These are phyloP conservation scores for Phaetusa simplex DNA, from an alignment of 2,113 vertebrate genomes.

Conservation along the genomic window DNA sequence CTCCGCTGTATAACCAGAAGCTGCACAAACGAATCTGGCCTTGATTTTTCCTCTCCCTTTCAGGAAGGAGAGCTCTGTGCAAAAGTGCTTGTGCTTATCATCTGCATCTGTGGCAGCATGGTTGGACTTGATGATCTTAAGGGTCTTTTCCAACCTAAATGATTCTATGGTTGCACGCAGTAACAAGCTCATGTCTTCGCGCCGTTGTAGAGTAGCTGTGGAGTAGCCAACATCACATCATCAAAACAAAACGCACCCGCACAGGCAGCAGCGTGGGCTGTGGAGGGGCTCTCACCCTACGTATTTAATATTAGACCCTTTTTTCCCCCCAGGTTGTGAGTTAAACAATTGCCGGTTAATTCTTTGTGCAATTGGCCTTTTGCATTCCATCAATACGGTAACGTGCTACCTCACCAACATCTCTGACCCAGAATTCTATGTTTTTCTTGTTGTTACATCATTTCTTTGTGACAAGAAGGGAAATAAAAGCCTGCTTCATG, in stretches of 20 bases:
- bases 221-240: not conserved
- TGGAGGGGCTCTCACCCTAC: not conserved
- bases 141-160: not conserved
- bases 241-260: not conserved
- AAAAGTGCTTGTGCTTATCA: not conserved
- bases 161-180: not conserved
- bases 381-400: not conserved
- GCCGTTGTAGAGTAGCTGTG: not conserved
- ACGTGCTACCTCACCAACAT: not conserved
- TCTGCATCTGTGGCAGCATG: not conserved
- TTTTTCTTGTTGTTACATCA: not conserved
- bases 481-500: not conserved
- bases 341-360: not conserved
- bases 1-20: not conserved
- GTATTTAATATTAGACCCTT: not conserved
- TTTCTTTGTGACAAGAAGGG: not conserved
- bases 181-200: not conserved
- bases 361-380: not conserved
- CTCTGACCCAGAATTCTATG: not conserved
- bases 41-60: not conserved
- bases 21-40: not conserved
- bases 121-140: not conserved
- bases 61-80: not conserved
- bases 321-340: not conserved
- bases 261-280: not conserved